phyloP scores from a whole-genome alignment of 1,140 invertebrate species.

The Phortica variegata region DNA sequence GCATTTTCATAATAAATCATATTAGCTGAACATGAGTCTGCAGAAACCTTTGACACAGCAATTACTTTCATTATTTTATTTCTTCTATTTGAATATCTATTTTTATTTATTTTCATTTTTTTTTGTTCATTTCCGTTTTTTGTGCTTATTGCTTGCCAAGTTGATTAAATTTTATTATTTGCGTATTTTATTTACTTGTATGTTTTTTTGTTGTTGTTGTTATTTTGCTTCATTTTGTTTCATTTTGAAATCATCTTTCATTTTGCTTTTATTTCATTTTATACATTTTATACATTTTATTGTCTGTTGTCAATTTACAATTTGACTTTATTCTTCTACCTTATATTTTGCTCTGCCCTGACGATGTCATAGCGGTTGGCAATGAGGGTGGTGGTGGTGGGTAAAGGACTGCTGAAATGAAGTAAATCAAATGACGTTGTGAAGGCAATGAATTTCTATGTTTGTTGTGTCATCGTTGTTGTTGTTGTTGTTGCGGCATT shows the following conservation, averaged over 20 bases:
- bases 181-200: too few species aligned
- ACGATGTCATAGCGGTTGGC: slow-evolving; percentile 1
- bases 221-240: slow-evolving; percentile 1
- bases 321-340: slow-evolving; percentile 10
- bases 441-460: slow-evolving; percentile 21
- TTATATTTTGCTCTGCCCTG: neutral
- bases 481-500: neutral
- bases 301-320: slow-evolving; percentile 38
- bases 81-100: too few species aligned
- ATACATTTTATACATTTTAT: slow-evolving; percentile 22
- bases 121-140: slow-evolving; percentile 2
- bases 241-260: slow-evolving; percentile 4
- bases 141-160: too few species aligned
- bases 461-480: slow-evolving; percentile 1
- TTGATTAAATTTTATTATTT: too few species aligned
- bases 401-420: slow-evolving; percentile 19
- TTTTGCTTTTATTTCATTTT: slow-evolving; percentile 16
- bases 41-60: too few species aligned
- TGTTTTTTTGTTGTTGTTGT: neutral
- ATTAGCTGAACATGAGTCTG: too few species aligned
- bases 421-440: slow-evolving; percentile 49
- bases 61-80: too few species aligned
- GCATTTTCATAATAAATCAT: too few species aligned
- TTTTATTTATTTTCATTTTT: too few species aligned
- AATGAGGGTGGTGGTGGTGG: slow-evolving; percentile 22